These are phyloP conservation scores for Rhinopomastus cyanomelas DNA, from an alignment of 2,113 vertebrate genomes.

Conservation along the genomic window DNA sequence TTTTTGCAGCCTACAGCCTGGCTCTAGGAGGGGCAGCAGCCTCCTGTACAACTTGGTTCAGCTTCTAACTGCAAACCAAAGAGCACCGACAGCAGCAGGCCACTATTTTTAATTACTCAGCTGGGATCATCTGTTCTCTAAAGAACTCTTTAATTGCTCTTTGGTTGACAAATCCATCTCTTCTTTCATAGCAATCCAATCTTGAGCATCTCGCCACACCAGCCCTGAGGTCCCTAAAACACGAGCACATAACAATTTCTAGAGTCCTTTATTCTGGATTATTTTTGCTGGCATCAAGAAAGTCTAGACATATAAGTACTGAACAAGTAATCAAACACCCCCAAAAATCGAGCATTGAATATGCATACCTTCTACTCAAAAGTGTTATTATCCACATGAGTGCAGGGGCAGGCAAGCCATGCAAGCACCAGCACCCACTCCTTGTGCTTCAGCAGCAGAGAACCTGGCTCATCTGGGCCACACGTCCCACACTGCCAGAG, in stretches of 20 bases:
- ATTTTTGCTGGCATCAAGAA: neutral
- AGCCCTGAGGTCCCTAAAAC: neutral
- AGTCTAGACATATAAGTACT: neutral
- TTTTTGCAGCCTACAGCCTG: neutral
- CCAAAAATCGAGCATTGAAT: neutral
- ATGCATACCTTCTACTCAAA: neutral
- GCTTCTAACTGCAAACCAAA: neutral
- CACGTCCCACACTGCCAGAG: neutral
- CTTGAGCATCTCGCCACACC: neutral
- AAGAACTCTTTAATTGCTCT: constrained; percentile 50
- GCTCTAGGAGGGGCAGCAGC: neutral
- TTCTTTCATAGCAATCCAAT: neutral
- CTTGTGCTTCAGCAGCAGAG: neutral
- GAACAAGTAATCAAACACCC: neutral
- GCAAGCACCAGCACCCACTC: neutral
- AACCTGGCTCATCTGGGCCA: neutral
- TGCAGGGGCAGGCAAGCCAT: neutral
- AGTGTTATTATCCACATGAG: neutral
- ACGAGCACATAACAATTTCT: neutral
- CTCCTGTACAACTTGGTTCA: neutral
- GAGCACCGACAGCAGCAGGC: neutral
- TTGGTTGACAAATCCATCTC: neutral
- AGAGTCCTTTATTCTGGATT: neutral
- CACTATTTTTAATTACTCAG: constrained; percentile 53
- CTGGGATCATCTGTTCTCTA: constrained; percentile 5